phyloP scores from a whole-genome alignment of 2,797 vertebrate species.

The Cyclura pinguis region DNA sequence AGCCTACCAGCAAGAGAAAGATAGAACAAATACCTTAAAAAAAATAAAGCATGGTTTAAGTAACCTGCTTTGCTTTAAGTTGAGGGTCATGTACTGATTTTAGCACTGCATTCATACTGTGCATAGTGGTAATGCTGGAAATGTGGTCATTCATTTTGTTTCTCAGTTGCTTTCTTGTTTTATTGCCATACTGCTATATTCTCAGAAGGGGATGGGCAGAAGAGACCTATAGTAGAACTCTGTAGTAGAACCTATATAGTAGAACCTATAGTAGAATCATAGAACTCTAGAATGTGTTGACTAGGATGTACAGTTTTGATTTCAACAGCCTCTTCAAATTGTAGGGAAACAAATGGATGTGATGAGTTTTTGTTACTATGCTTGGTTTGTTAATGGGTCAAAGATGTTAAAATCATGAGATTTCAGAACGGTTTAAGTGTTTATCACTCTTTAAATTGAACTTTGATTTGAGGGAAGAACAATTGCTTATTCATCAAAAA shows the following conservation, averaged over 20 bases:
- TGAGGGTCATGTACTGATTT: conserved; percentile 29
- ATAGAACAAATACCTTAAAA: not conserved
- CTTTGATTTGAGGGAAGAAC: not conserved
- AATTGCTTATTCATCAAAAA: not conserved
- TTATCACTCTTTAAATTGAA: not conserved
- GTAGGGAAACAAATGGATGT: not conserved
- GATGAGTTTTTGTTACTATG: not conserved
- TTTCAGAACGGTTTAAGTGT: not conserved
- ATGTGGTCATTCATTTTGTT: not conserved
- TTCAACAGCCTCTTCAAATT: not conserved
- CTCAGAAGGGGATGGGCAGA: not conserved
- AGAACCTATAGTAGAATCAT: not conserved
- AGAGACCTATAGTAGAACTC: not conserved
- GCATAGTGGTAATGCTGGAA: not conserved
- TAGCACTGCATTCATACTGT: not conserved
- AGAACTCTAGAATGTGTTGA: not conserved
- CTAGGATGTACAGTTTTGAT: not conserved
- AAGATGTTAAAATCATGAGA: not conserved
- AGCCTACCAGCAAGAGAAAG: conserved; percentile 58
- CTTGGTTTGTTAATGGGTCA: not conserved
- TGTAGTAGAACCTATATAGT: too few species aligned
- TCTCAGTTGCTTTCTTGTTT: not conserved
- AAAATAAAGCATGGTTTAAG: not conserved
- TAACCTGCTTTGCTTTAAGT: conserved; percentile 2
- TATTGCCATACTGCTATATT: not conserved